phyloP scores from a whole-genome alignment of 2,113 vertebrate species.

The Hyla sarda region DNA sequence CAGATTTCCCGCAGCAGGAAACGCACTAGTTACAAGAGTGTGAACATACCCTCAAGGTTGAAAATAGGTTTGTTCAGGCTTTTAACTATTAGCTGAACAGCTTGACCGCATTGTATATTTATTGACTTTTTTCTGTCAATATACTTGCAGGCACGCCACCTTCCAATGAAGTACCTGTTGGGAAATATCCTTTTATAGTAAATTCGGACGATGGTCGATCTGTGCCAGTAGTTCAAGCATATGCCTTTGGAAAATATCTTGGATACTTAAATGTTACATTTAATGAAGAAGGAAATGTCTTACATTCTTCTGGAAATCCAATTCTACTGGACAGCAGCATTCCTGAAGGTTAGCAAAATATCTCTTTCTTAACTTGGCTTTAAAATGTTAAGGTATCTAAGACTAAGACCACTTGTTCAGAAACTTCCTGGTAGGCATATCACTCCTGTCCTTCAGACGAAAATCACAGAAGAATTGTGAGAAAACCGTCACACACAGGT shows the following conservation, averaged over 20 bases:
- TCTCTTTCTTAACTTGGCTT: constrained; percentile 61
- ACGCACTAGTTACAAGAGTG: no score
- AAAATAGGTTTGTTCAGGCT: no score
- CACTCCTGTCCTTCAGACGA: neutral
- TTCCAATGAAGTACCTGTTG: constrained; percentile 80
- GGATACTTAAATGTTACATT: constrained; percentile 86
- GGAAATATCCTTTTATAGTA: constrained; percentile 84
- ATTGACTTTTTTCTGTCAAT: neutral
- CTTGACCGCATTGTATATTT: no score
- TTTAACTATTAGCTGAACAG: no score
- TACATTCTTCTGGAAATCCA: constrained; percentile 84
- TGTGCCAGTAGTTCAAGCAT: constrained; percentile 94
- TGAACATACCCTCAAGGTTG: no score
- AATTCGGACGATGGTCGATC: constrained; percentile 74
- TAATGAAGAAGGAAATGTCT: constrained; percentile 79
- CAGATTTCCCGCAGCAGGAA: no score
- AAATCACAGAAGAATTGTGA: no score
- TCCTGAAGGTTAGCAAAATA: constrained; percentile 76
- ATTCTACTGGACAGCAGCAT: constrained; percentile 83
- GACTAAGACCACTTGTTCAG: neutral
- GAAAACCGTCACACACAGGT: no score
- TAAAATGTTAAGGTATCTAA: neutral
- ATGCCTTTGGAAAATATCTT: constrained; percentile 93
- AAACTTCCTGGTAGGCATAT: neutral
- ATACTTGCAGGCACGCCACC: constrained; percentile 75